Conservation (phyloP, 2,888 invertebrate species). For the Smittia sp. region DNA sequence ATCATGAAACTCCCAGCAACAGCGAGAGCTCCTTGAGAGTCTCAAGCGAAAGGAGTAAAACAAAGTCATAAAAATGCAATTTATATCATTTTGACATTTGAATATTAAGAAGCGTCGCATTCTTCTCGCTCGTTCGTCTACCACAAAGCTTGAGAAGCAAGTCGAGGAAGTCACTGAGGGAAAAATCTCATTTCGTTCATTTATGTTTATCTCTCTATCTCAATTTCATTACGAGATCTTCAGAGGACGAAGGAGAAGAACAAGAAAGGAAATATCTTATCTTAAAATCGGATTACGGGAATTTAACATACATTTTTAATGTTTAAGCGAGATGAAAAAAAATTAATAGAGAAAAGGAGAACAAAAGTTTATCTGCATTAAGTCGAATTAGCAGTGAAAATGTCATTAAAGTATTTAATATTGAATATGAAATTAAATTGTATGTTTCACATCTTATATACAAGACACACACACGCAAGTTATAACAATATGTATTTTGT, state of each 20-base stretch:
- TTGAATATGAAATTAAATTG: constrained; percentile 21
- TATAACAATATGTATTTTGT: constrained; percentile 35
- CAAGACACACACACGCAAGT: constrained; percentile 19
- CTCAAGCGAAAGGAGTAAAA: background rate
- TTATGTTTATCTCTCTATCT: background rate
- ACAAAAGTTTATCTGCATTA: constrained; percentile 6
- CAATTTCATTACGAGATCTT: constrained; percentile 7
- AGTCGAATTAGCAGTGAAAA: background rate
- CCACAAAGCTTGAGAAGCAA: background rate
- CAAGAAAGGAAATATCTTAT: constrained; percentile 10
- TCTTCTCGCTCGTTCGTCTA: background rate
- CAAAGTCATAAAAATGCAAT: background rate
- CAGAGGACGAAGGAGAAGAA: background rate
- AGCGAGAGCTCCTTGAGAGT: background rate
- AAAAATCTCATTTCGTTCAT: constrained; percentile 20
- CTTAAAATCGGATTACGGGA: constrained; percentile 29
- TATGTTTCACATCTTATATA: constrained; percentile 20
- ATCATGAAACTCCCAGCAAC: background rate
- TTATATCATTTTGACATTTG: constrained; percentile 9
- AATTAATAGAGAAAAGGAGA: background rate
- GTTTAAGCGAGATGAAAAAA: constrained; percentile 21
- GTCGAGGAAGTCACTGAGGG: background rate
- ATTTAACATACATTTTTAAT: constrained; percentile 19
- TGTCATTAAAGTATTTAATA: constrained; percentile 25
- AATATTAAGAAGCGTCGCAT: background rate